These are phyloP conservation scores for Lamellibrachia columna DNA, from an alignment of 2,888 invertebrate genomes.

Conservation along the genomic window DNA sequence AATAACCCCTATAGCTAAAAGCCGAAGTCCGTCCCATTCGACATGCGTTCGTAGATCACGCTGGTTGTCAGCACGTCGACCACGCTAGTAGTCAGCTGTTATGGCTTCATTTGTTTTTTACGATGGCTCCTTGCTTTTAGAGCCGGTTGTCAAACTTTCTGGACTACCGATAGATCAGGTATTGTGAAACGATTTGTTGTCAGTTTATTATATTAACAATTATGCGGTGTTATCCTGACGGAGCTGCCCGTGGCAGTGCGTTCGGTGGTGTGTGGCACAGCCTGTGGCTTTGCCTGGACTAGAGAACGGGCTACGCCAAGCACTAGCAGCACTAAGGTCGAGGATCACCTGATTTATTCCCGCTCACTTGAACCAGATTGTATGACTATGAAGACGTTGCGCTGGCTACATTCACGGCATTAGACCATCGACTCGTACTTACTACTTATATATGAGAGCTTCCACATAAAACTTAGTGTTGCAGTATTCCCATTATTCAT, in stretches of 20 bases:
- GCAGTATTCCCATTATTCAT: background rate
- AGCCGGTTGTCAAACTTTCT: background rate
- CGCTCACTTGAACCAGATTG: too few relatives aligned
- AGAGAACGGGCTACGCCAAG: background rate
- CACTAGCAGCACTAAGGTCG: background rate
- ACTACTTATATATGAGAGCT: background rate
- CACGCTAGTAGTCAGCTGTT: background rate
- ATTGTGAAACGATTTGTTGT: background rate
- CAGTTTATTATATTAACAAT: background rate
- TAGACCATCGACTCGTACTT: background rate
- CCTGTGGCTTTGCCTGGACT: background rate
- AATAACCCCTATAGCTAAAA: background rate
- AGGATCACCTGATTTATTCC: background rate
- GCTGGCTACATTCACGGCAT: background rate
- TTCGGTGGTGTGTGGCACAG: background rate
- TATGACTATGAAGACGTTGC: too few relatives aligned
- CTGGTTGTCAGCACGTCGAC: background rate
- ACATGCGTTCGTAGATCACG: background rate
- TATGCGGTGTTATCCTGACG: background rate
- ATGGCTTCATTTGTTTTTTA: background rate
- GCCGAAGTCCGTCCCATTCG: slow-evolving; percentile 2
- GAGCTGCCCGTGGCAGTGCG: background rate
- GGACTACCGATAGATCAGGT: slow-evolving; percentile 11
- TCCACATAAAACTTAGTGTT: background rate
- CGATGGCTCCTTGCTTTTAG: slow-evolving; percentile 12